These are phyloP conservation scores for Acronicta psi DNA, from an alignment of 2,888 invertebrate genomes.

Conservation along the genomic window DNA sequence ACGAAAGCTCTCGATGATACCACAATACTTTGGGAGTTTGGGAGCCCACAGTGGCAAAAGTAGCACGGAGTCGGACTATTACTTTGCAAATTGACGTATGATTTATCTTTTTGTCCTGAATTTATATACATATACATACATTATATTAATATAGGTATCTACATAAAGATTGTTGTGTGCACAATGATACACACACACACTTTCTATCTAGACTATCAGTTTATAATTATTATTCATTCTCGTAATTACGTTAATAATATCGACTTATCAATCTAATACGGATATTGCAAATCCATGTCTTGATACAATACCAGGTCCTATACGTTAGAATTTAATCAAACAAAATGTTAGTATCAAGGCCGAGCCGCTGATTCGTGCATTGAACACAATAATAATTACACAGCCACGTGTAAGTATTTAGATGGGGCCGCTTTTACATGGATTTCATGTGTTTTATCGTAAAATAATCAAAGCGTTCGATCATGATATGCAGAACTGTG, in stretches of 20 bases:
- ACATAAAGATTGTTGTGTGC: too few species aligned
- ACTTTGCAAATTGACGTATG: too few species aligned
- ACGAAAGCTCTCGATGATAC: too few species aligned
- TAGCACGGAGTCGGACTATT: too few species aligned
- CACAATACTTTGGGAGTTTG: too few species aligned
- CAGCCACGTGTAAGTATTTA: neutral
- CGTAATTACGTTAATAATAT: neutral
- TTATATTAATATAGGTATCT: too few species aligned
- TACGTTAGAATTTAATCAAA: neutral
- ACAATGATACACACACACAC: too few species aligned
- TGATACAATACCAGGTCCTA: neutral
- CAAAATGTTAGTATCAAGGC: neutral
- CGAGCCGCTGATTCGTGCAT: neutral
- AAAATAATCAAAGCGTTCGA: slow-evolving; percentile 2
- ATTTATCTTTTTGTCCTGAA: too few species aligned
- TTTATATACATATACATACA: too few species aligned
- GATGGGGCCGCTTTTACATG: neutral
- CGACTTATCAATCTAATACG: neutral
- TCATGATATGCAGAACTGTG: slow-evolving; percentile 5
- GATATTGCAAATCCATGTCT: neutral
- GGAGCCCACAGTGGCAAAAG: too few species aligned
- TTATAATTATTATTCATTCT: neutral
- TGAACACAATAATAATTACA: neutral
- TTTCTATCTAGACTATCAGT: too few species aligned
- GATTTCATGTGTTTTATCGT: neutral